Evolutionary conservation across 2,888 invertebrate genomes (phyloP).

Genomic region (Oegoconia quadripuncta): DNA sequence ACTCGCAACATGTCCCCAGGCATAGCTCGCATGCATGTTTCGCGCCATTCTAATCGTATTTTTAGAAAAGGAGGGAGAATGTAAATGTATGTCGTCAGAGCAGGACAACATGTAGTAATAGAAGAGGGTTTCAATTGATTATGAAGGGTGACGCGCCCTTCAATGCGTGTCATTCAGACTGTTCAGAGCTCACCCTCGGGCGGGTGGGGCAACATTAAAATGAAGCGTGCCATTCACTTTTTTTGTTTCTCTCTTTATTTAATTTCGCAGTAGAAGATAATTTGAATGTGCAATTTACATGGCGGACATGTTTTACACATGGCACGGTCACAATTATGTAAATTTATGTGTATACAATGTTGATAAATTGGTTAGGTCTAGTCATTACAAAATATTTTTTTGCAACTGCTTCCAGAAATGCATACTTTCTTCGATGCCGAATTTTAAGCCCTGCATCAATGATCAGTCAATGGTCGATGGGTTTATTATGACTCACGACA

Average conservation of each 20-base stretch:
- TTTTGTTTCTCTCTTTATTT: slow-evolving; percentile 74
- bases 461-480: too few species aligned
- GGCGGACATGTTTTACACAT: slow-evolving; percentile 55
- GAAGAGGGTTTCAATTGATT: slow-evolving; percentile 70
- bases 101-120: slow-evolving; percentile 42
- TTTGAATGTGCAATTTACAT: slow-evolving; percentile 72
- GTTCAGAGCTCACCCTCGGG: slow-evolving; percentile 48
- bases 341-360: slow-evolving; percentile 14
- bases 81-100: slow-evolving; percentile 26
- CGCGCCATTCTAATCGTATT: slow-evolving; percentile 48
- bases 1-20: slow-evolving; percentile 52
- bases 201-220: slow-evolving; percentile 59
- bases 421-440: too few species aligned
- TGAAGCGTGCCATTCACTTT: slow-evolving; percentile 55
- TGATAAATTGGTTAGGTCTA: not conserved
- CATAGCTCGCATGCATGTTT: slow-evolving; percentile 46
- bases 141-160: slow-evolving; percentile 69
- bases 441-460: too few species aligned
- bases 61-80: slow-evolving; percentile 38
- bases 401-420: not conserved
- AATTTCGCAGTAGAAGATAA: slow-evolving; percentile 74
- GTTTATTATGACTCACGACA: too few species aligned
- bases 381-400: not conserved
- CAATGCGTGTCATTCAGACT: slow-evolving; percentile 47
- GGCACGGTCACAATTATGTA: slow-evolving; percentile 20